Evolutionary conservation across 2,797 vertebrate genomes (phyloP).

Genomic region (Tapera naevia): DNA sequence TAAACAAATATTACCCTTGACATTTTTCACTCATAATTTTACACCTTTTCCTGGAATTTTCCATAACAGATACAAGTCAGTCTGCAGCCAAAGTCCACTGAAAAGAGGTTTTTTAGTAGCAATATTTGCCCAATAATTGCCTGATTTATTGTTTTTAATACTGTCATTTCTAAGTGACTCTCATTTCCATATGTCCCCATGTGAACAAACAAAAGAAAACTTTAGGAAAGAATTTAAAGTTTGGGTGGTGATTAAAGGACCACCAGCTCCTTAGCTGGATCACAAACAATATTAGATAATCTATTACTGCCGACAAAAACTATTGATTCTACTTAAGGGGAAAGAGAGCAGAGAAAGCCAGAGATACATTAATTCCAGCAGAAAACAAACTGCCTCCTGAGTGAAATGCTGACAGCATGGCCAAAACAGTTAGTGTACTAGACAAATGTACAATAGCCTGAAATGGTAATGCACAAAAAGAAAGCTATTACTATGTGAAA

Average conservation of each 20-base stretch:
- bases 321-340: not conserved
- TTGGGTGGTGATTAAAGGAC: not conserved
- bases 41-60: conserved; percentile 50
- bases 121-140: not conserved
- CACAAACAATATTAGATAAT: not conserved
- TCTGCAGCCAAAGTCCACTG: not conserved
- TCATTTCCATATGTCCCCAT: not conserved
- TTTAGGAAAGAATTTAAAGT: not conserved
- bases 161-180: not conserved
- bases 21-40: conserved; percentile 31
- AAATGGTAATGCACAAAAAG: not conserved
- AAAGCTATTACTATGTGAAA: not conserved
- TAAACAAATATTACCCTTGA: conserved; percentile 26
- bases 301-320: not conserved
- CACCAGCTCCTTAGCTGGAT: not conserved
- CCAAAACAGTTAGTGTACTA: not conserved
- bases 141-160: not conserved
- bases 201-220: not conserved
- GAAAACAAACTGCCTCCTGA: not conserved
- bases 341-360: not conserved
- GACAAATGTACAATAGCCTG: not conserved
- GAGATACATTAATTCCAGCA: not conserved
- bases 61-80: not conserved
- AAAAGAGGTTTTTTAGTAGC: not conserved
- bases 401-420: not conserved